Base-by-base conservation (phyloP, 2,113 vertebrate species). In the Hemibagrus wyckioides region DNA sequence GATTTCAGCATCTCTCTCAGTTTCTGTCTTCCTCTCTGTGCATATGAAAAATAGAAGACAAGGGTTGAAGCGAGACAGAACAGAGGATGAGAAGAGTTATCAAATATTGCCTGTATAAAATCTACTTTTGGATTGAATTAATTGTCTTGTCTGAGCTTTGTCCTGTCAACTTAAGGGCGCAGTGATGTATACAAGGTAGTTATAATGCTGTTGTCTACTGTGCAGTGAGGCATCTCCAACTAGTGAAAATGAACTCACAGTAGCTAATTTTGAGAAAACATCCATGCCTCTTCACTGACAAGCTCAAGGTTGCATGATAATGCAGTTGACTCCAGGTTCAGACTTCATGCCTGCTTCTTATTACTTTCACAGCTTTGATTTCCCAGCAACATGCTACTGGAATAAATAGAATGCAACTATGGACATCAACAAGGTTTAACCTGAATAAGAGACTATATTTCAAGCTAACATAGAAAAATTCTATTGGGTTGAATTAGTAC, bases 231-330 rank as follows among this genome's bases (percentile, higher is more conserved):
- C 85, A 81, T 85, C 82, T 89, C 81, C 21, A 85, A 76, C 79
- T 75, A 80, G 71, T 63, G 39, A 39, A 77, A 59, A 52, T 36
- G 69, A 75, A 89, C 28, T 79, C 2, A 15, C 11, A 48, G 21
- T 86, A 39, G 88, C 15, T 48, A 30, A 75, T 57, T 80, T 80
- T 56, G 19, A 82, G 89, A 91, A 92, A 86, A 76, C 52, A 33
- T 76, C 30, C 23, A 83, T 69, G 59, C 33, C 89, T 90, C 80
- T 54, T 76, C 77, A 90, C 91, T 87, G 88, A 90, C 88, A 73
- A 13, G 17, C 65, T 90, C 89, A 94, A 93, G 93, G 93, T 92
- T 56, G 36, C 63, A 73, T 54, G 84, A 73, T 75, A 82, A 73
- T 50, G 48, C 10, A 75, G n/a, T 80, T 48, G 48, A 83, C 23